Evolutionary conservation across 2,113 vertebrate genomes (phyloP).

Genomic region (Cairina moschata): DNA sequence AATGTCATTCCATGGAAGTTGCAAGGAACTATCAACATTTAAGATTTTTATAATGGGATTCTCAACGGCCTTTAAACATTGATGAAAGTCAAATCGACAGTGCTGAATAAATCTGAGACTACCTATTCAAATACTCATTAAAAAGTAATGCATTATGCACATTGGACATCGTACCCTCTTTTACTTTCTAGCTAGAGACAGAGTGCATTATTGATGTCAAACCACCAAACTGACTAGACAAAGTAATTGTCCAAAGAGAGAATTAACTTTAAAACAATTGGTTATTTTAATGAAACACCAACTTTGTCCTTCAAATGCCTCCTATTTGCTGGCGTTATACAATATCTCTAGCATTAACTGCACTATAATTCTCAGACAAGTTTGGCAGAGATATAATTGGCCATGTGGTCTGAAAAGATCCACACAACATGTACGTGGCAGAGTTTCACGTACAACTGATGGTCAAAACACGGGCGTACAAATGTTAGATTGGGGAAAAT

Average conservation of each 20-base stretch:
- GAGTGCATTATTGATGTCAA: not conserved
- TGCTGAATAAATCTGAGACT: not conserved
- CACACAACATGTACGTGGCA: rapidly evolving
- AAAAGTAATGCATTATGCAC: not conserved
- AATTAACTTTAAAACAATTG: not conserved
- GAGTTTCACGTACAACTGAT: rapidly evolving
- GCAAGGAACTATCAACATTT: not conserved
- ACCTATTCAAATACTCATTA: not conserved
- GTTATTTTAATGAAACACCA: not conserved
- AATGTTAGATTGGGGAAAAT: rapidly evolving
- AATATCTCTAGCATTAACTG: not conserved
- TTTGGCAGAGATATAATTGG: not conserved
- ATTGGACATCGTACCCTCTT: not conserved
- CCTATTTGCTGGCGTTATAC: not conserved
- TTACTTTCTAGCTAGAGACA: not conserved
- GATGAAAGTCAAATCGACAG: not conserved
- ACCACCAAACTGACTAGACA: not conserved
- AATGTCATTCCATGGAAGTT: not conserved
- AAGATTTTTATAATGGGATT: not conserved
- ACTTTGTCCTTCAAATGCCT: not conserved
- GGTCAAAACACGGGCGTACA: not conserved
- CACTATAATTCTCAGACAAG: not conserved
- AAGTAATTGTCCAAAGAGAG: not conserved
- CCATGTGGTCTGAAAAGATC: not conserved
- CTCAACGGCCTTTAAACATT: not conserved